Percentiles rank a stretch among this genome's conserved stretches.
Conservation (phyloP, 2,888 invertebrate genomes). For the Stegophylla sp. region DNA sequence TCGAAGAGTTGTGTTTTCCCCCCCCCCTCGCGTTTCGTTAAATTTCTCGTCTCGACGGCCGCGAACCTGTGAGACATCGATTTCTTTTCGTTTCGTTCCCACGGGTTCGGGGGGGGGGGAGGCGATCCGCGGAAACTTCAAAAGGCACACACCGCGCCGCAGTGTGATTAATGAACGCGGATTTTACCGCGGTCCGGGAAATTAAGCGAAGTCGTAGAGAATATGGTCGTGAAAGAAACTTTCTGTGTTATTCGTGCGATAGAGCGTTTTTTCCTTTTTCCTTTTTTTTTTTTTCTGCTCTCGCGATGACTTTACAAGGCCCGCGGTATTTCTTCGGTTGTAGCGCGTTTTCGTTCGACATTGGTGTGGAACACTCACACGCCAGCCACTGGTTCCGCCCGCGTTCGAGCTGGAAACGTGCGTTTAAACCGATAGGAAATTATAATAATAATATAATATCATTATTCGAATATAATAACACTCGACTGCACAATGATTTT, state of each 20-base stretch:
- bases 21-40: too few species aligned
- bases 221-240: conserved; percentile 22
- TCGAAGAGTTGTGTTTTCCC: too few species aligned
- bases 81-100: conserved; percentile 21
- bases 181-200: conserved; percentile 6
- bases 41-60: neutral
- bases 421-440: too few species aligned
- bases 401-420: neutral
- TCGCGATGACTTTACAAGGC: conserved; percentile 25
- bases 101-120: neutral
- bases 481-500: too few species aligned
- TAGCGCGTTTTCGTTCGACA: conserved; percentile 7
- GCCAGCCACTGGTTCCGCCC: neutral
- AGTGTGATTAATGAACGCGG: conserved; percentile 20
- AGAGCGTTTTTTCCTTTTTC: too few species aligned
- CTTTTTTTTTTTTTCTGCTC: neutral
- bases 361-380: neutral
- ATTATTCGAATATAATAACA: too few species aligned
- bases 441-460: too few species aligned
- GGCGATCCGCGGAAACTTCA: conserved; percentile 6
- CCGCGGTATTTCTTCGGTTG: neutral
- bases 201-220: conserved; percentile 3
- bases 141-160: conserved; percentile 2
- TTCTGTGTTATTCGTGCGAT: conserved; percentile 2
- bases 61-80: neutral